Evolutionary conservation across 2,113 vertebrate species (phyloP), one percentile per base, ranked within the genome.

Genomic region (Plotosus lineatus): DNA sequence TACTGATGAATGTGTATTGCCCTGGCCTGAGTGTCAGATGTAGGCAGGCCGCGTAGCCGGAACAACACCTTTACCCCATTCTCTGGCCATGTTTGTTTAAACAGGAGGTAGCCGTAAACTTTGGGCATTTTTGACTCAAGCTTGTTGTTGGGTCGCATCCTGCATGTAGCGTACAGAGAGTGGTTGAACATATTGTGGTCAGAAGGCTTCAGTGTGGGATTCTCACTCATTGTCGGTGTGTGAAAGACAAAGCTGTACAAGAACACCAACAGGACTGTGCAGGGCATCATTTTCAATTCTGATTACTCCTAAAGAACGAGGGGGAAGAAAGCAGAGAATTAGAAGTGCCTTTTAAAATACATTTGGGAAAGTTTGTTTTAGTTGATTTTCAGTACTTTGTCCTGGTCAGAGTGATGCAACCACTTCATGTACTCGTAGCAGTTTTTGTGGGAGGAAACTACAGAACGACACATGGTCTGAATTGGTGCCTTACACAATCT

Each of bases 1-100:
- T 93, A 94, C 88, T 94, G 90, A 0, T 99, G 98, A 86, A 99
- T 91, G 87, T 99, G 98, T 77, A 99, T 92, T 0, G 96, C 95
- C 82, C 92, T 93, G 14, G 89, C 83, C 7, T 85, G 40, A 3
- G 91, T 88, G 21, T 26, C 31, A 4, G 48, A 48, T 1, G 0
- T 0, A 0, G 94, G 93, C 89, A 98, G 94, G 50, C 97, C 97
- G 9, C 87, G 83, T 81, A 98, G 74, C 44, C 86, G 36, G 86
- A 98, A 91, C 46, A 90, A 84, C 69, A 94, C 93, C 42, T 92
- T 87, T 33, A 97, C 83, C 58, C 75, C 90, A 53, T 89, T 92
- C 0, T 87, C 0, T 0, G 93, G 89, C 28, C 88, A 87, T 5
- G 2, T 38, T 88, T 99, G 96, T 76, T 88, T 92, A 85, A 98